Percentiles rank a stretch among this genome's conserved stretches.
These are phyloP conservation scores for Meteorus colon DNA, from an alignment of 2,888 invertebrate genomes.

Conservation along the genomic window DNA sequence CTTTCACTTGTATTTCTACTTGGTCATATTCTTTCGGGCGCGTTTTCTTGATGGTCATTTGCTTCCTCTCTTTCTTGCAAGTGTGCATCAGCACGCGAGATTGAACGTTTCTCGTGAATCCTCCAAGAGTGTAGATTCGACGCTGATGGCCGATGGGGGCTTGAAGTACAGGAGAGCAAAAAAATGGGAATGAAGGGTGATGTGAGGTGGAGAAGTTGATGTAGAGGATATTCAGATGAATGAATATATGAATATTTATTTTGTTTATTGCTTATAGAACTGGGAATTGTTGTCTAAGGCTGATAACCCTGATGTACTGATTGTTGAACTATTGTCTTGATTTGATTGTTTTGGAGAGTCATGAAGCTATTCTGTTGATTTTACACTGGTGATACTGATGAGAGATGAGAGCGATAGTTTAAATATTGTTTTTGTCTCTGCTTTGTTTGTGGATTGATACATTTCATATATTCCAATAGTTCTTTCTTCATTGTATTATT, in stretches of 20 bases:
- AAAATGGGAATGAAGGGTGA: not conserved
- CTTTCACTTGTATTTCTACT: slow-evolving; percentile 41
- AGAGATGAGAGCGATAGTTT: not conserved
- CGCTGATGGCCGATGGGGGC: not conserved
- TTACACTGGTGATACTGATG: not conserved
- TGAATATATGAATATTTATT: no score
- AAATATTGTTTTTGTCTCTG: not conserved
- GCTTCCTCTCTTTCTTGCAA: slow-evolving; percentile 42
- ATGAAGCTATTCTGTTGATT: not conserved
- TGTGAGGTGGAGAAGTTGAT: no score
- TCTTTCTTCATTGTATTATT: not conserved
- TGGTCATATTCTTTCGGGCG: slow-evolving; percentile 36
- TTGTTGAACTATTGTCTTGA: no score
- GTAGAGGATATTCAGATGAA: no score
- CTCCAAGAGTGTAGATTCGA: slow-evolving; percentile 5
- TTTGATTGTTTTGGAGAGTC: no score
- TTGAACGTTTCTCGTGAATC: slow-evolving; percentile 45
- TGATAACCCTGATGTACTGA: no score
- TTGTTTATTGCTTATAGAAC: no score
- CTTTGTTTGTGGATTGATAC: not conserved
- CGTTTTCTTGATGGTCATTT: slow-evolving; percentile 28
- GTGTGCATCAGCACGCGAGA: slow-evolving; percentile 33
- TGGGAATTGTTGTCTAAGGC: no score
- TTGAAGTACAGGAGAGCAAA: not conserved
- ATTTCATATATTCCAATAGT: not conserved